Base-by-base conservation (phyloP, 2,797 vertebrate species). In the Hippopotamyrus pictus region DNA sequence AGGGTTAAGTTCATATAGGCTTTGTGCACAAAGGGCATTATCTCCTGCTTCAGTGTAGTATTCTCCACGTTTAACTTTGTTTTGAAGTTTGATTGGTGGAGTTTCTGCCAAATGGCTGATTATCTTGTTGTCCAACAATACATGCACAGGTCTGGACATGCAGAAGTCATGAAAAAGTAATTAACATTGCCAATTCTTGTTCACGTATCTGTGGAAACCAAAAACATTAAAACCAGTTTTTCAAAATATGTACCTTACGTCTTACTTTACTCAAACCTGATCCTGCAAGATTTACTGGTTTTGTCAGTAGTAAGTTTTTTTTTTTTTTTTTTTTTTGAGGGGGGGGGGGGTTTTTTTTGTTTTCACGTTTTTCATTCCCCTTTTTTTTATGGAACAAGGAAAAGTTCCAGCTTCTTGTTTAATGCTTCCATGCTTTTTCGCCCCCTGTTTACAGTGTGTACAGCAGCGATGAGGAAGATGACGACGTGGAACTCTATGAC, bases 121-220 rank as follows among this genome's bases (percentile, higher is more conserved):
- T 93, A 93, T 94, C 94, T 93, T 94, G 96, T 94, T 93, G 95
- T 95, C 95, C 96, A 96, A 98, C 96, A 98, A 96, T 94, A 93
- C 94, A 92, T 90, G 92, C 95, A 94, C 98, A 99, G 97, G 98
- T 97, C 97, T 95, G 94, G 97, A 99, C 98, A 98, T 89, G 98
- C 94, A 95, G 90, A 92, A 91, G 95, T 95, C 96, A 94, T 93
- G 93, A 94, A 96, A 95, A 95, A 94, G 95, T 95, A 94, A 94
- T 95, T 92, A 93, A 96, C 94, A 94, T 94, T 97, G 97, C 97
- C 97, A 97, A 96, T 96, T 95, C 95, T 96, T 92, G 93, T 53
- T 88, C 93, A 94, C 94, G 98, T 99, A 97, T 98, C 98, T 99
- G 97, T 99, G 98, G 98, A 98, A 98, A 99, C 98, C 96, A 96